phyloP scores from a whole-genome alignment of 2,797 vertebrate species.

The Delichon dasypus region DNA sequence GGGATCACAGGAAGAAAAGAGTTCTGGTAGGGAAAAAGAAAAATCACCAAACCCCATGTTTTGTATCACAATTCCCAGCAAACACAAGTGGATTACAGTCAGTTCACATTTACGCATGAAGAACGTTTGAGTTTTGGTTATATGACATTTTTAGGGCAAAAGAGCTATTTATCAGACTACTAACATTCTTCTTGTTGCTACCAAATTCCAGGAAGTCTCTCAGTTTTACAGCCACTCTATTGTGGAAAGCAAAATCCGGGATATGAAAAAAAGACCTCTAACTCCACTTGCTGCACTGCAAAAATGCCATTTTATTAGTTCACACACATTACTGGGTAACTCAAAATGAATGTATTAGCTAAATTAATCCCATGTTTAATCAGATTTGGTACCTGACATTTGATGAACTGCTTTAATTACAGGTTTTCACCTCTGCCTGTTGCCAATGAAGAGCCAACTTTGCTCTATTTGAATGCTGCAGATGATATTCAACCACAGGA shows the following conservation, averaged over 20 bases:
- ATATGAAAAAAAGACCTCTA: neutral
- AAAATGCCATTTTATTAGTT: neutral
- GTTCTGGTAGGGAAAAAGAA: neutral
- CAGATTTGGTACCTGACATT: neutral
- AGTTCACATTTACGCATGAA: neutral
- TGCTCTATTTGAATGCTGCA: neutral
- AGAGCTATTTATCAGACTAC: neutral
- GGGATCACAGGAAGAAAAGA: neutral
- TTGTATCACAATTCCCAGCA: neutral
- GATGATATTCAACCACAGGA: neutral
- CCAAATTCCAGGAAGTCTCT: neutral
- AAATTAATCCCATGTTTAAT: neutral
- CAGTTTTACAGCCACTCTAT: neutral
- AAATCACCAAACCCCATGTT: fast-evolving
- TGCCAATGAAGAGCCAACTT: neutral
- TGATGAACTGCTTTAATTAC: neutral
- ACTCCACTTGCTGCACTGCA: neutral
- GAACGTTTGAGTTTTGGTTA: neutral
- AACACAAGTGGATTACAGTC: neutral
- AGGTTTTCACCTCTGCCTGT: neutral
- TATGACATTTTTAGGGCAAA: neutral
- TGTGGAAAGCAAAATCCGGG: neutral
- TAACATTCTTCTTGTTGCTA: neutral
- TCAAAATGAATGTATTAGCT: neutral
- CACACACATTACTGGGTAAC: neutral